A percentile compares a stretch with the other conserved stretches of the same genome.
These are phyloP conservation scores for Phoxinus dragarum DNA, from an alignment of 2,797 vertebrate genomes.

Conservation along the genomic window DNA sequence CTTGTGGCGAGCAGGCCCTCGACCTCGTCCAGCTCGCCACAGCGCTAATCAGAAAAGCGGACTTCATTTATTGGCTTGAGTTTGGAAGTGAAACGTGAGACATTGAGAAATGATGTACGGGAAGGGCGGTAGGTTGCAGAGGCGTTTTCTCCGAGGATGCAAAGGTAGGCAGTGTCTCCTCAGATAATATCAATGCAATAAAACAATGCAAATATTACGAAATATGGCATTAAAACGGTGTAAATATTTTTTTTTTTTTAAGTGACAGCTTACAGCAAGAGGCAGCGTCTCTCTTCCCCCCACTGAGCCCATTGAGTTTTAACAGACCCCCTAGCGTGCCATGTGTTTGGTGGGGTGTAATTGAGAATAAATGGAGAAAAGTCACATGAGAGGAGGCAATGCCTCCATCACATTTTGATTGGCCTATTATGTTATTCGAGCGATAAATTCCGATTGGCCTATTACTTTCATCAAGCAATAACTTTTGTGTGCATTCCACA, in stretches of 20 bases:
- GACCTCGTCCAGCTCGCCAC: too few species aligned
- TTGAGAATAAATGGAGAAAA: neutral
- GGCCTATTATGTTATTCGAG: neutral
- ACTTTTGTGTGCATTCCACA: neutral
- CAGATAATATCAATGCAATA: neutral
- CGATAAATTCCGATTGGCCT: neutral
- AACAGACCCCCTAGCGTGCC: neutral
- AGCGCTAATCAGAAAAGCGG: conserved; percentile 45
- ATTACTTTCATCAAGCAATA: neutral
- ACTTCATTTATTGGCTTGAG: conserved; percentile 48
- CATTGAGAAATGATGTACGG: neutral
- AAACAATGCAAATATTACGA: neutral
- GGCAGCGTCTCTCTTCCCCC: neutral
- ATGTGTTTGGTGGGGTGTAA: neutral
- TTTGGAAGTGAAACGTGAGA: conserved; percentile 42
- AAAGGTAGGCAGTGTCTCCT: neutral
- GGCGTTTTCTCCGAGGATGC: neutral
- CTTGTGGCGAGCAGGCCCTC: too few species aligned
- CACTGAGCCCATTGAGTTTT: neutral
- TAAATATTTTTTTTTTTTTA: neutral
- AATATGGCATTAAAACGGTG: neutral
- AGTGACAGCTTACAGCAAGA: neutral
- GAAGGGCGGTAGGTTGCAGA: neutral
- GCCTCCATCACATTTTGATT: neutral
- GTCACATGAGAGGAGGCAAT: neutral